A percentile compares a stretch with the other conserved stretches of the same genome.
phyloP scores from a whole-genome alignment of 2,888 invertebrate species.

The Nowickia ferox region DNA sequence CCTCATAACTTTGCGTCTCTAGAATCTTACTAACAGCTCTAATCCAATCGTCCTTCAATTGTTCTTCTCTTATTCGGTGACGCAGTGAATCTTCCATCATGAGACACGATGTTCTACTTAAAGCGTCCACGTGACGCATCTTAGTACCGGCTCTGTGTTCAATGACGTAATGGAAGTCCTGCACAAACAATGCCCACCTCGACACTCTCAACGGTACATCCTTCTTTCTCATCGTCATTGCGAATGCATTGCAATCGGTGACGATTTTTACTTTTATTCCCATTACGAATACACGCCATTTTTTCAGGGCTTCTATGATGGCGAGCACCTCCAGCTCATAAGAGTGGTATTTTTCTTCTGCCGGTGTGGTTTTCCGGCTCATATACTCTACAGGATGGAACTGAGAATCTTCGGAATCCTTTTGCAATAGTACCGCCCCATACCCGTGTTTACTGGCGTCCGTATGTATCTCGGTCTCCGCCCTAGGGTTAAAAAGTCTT shows the following conservation, averaged over 20 bases:
- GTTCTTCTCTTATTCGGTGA: slow-evolving; percentile 52
- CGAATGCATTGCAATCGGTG: slow-evolving; percentile 71
- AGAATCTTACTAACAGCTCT: slow-evolving; percentile 58
- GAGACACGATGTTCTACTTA: slow-evolving; percentile 4
- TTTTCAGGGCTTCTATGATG: too few relatives aligned
- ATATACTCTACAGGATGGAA: too few relatives aligned
- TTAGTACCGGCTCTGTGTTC: slow-evolving; percentile 42
- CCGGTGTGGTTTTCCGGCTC: too few relatives aligned
- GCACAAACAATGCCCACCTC: slow-evolving; percentile 61
- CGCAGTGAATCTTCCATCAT: slow-evolving; percentile 36
- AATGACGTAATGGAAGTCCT: background rate
- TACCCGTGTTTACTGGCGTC: slow-evolving; percentile 28
- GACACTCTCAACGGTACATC: slow-evolving; percentile 62
- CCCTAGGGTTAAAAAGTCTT: too few relatives aligned
- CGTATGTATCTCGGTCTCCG: too few relatives aligned
- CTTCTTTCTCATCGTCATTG: slow-evolving; percentile 72
- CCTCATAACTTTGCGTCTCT: slow-evolving; percentile 57
- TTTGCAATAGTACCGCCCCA: slow-evolving; percentile 55
- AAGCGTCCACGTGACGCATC: slow-evolving; percentile 67
- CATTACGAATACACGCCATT: slow-evolving; percentile 71
- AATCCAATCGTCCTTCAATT: slow-evolving; percentile 51
- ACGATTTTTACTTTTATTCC: slow-evolving; percentile 63
- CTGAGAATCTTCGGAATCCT: background rate
- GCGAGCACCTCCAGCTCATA: too few relatives aligned
- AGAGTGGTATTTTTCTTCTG: too few relatives aligned